Base-by-base conservation (phyloP, 2,113 vertebrate species). In the Malurus alboscapulatus region DNA sequence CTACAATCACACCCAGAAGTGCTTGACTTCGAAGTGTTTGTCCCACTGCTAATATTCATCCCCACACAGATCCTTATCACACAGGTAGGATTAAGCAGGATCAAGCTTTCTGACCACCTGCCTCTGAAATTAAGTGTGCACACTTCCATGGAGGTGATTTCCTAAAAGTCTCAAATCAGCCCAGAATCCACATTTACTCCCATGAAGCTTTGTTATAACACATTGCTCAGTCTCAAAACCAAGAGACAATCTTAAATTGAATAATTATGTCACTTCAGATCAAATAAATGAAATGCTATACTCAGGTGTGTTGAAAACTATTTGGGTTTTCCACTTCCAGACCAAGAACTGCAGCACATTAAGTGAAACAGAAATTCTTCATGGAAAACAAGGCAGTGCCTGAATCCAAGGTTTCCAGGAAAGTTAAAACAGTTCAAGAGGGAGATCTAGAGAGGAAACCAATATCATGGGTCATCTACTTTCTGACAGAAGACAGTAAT, bases 181-280 rank as follows among this genome's bases (percentile, higher is more conserved):
- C 29, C 29, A 29, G n/a, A 72, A 81, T 14, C 30, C 65, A 74
- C 36, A 44, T 6, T 61, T 13, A n/a, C 3, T 45, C 42, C 27
- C 10, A 1, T 1, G 2, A 47, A 51, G 57, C 30, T 57, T 71
- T 63, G 38, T 80, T 24, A 13, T 7, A 61, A 75, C n/a, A 45
- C 65, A 57, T 14, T 21, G 2, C 38, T 84, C 38, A 17, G 10
- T 36, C 42, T 54, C 26, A 59, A 74, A 86, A 34, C 13, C 1
- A 6, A 72, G 61, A 32, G n/a, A 22, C 17, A 36, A 42, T 5
- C 7, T 34, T 34, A 44, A 2, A 3, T 6, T 16, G 45, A 45
- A 66, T 10, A 40, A 24, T 0, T 0, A 8, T 7, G 10, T 18
- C 30, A 51, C 26, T 59, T 48, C 44, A 40, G 12, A n/a, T 48